Conservation (phyloP, 2,797 vertebrate species). For the Scyliorhinus canicula region DNA sequence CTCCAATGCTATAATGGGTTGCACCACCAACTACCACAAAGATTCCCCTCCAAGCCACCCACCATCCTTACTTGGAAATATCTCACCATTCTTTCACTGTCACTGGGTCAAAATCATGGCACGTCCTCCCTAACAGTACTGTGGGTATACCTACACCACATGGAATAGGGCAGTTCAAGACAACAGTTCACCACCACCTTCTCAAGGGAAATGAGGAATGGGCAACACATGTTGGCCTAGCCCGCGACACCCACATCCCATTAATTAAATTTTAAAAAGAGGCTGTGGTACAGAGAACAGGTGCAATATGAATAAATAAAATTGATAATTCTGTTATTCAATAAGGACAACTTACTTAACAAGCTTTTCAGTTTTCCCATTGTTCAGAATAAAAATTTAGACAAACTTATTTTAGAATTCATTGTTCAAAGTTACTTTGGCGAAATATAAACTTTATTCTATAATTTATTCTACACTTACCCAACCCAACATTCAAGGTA, state of each 20-base stretch:
- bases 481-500: background rate
- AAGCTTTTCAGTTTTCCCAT: background rate
- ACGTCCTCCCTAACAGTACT: no score
- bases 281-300: background rate
- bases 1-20: background rate
- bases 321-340: background rate
- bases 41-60: no score
- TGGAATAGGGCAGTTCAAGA: no score
- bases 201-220: no score
- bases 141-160: no score
- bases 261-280: no score
- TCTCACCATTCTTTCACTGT: no score
- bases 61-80: no score
- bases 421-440: background rate
- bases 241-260: no score
- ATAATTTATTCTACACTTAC: conserved; percentile 11
- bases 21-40: background rate
- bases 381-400: background rate
- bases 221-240: no score
- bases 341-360: background rate
- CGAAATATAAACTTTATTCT: background rate
- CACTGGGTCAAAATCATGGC: no score
- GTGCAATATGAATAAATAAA: background rate
- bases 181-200: no score
- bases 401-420: background rate